A percentile compares a stretch with the other conserved stretches of the same genome.
phyloP scores from a whole-genome alignment of 2,113 vertebrate species.

The Thinocorus orbignyianus region DNA sequence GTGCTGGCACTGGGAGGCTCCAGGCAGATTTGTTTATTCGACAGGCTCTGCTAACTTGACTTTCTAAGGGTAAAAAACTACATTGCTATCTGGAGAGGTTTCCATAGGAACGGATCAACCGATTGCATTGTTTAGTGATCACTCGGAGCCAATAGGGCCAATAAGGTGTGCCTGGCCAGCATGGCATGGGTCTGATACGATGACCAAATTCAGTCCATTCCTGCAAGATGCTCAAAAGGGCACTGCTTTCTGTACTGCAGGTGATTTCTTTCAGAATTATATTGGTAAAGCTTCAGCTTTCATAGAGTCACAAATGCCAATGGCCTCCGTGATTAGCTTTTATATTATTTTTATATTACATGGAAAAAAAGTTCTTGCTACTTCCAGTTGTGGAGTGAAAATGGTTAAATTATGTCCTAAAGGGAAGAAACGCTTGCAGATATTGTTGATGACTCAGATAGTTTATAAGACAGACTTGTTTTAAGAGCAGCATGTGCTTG shows the following conservation, averaged over 20 bases:
- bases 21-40: slow-evolving; percentile 46
- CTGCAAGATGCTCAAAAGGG: neutral
- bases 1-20: neutral
- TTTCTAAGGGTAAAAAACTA: slow-evolving; percentile 39
- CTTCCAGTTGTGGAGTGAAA: neutral
- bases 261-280: neutral
- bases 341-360: neutral
- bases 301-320: neutral
- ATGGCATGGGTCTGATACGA: neutral
- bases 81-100: neutral
- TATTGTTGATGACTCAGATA: neutral
- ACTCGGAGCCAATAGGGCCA: neutral
- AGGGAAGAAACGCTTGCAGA: neutral
- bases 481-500: slow-evolving; percentile 26
- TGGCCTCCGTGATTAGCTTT: neutral
- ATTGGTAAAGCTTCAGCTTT: neutral
- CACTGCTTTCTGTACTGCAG: fast-evolving
- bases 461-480: slow-evolving; percentile 21
- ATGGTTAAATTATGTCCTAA: slow-evolving; percentile 15
- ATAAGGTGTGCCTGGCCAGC: neutral
- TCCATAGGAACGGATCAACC: fast-evolving
- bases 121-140: fast-evolving
- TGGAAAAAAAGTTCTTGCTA: neutral
- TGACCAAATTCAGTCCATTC: fast-evolving
- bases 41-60: neutral